Base-by-base conservation (phyloP, 1,140 invertebrate genomes). In the Manduca sexta region DNA sequence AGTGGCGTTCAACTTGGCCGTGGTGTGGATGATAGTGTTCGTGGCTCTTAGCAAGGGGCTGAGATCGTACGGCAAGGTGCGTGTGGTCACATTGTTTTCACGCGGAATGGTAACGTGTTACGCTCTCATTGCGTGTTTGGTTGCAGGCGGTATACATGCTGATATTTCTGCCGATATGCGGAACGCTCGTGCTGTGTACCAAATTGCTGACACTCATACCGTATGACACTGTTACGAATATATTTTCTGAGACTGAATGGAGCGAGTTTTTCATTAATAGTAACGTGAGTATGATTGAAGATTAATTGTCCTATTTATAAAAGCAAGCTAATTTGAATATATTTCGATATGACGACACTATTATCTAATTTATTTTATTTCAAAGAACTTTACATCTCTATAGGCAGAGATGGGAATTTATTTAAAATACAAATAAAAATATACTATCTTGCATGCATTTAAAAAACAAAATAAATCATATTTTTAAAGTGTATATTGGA, bases 21-120 rank as follows among this genome's bases (percentile, higher is more conserved):
- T 97, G 2, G 91, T 97, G 11, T 97, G 96, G 96, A 93, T 95
- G 88, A 92, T 95, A 29, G 91, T 96, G 8, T 97, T 96, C 65
- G 90, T 97, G 7, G 92, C 92, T n/a, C 87, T 97, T 2, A 95
- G 94, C 73, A 96, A 95, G 91, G 95, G 95, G 34, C 74, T 96
- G 2, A 89, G 92, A 59, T 96, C 94, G 0, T 94, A 96, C 56
- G 94, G 94, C 18, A 96, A 95, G 87, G 91, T 95, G 29, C 37
- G 12, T 16, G 34, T 31, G 34, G 8, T 37, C 7, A 35, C 40
- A 29, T 18, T 37, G 3, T 45, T 50, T 21, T 46, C 18, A 17
- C 39, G 35, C 7, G 12, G 30, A 30, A 49, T 29, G 10, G 11
- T 45, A 45, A 30, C n/a, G 5, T 31, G 21, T 45, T 13, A 41